These are phyloP conservation scores for Xenopus petersii DNA, from an alignment of 2,797 vertebrate genomes.

Conservation along the genomic window DNA sequence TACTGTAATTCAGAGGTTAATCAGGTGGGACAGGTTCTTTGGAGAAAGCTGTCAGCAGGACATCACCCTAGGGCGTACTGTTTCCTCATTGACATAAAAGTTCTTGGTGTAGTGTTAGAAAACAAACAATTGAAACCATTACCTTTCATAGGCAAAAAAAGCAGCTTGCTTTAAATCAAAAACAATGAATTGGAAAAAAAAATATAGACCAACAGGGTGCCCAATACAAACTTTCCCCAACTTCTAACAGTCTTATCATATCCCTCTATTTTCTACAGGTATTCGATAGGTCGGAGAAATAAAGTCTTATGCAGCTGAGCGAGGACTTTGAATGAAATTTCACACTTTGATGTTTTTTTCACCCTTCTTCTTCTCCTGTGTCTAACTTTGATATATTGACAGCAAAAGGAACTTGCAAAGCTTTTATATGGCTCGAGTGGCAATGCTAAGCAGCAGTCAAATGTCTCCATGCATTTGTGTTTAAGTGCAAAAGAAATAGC, in stretches of 20 bases:
- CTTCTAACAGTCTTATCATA: slow-evolving; percentile 70
- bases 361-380: slow-evolving; percentile 32
- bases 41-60: slow-evolving; percentile 9
- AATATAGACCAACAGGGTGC: slow-evolving; percentile 56
- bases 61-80: slow-evolving; percentile 26
- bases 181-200: slow-evolving; percentile 55
- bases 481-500: slow-evolving; percentile 89
- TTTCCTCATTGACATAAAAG: slow-evolving; percentile 27
- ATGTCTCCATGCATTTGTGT: slow-evolving; percentile 91
- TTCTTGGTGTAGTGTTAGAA: slow-evolving; percentile 7
- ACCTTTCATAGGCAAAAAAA: slow-evolving; percentile 59
- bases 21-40: slow-evolving; percentile 24
- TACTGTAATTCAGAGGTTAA: slow-evolving; percentile 20
- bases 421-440: slow-evolving; percentile 83
- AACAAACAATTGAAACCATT: slow-evolving; percentile 46
- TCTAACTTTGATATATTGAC: slow-evolving; percentile 97
- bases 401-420: slow-evolving; percentile 84
- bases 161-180: slow-evolving; percentile 69
- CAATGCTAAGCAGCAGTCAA: slow-evolving; percentile 88
- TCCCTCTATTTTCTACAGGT: slow-evolving; percentile 62
- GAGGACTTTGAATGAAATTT: slow-evolving; percentile 86
- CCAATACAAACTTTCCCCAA: slow-evolving; percentile 67
- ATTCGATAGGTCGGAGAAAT: slow-evolving; percentile 78
- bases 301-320: slow-evolving; percentile 70
- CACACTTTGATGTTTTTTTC: slow-evolving; percentile 89